Percentiles rank a stretch among this genome's conserved stretches.
These are phyloP conservation scores for Ricordea florida DNA, from an alignment of 92 coral and sea anemone genomes.

Conservation along the genomic window DNA sequence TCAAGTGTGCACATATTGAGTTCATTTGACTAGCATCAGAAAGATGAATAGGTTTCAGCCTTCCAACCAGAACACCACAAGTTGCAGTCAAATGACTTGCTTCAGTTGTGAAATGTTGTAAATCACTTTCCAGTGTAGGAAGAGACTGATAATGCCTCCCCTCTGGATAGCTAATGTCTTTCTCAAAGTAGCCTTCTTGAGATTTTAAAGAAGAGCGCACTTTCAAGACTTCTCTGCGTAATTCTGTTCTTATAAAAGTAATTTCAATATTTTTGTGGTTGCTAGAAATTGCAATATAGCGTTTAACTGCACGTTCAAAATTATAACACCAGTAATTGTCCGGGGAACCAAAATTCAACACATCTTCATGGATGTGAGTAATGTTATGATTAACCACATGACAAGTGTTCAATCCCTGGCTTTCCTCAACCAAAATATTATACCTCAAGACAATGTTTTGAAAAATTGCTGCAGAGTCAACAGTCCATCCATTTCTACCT, in stretches of 20 bases:
- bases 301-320: slow-evolving; percentile 37
- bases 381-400: slow-evolving; percentile 28
- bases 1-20: not conserved
- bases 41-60: not conserved
- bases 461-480: slow-evolving; percentile 27
- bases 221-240: slow-evolving; percentile 25
- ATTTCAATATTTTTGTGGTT: slow-evolving; percentile 36
- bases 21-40: not conserved
- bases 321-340: slow-evolving; percentile 53
- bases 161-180: not conserved
- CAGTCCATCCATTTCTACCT: slow-evolving; percentile 57
- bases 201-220: slow-evolving; percentile 3
- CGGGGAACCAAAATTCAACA: slow-evolving; percentile 30
- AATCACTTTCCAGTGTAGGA: slow-evolving; percentile 4
- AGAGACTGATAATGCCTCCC: not conserved
- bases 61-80: slow-evolving; percentile 26
- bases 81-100: not conserved
- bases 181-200: not conserved
- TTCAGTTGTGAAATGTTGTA: slow-evolving; percentile 13
- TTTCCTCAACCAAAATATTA: slow-evolving; percentile 36
- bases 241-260: slow-evolving; percentile 44
- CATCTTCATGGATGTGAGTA: slow-evolving; percentile 33
- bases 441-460: slow-evolving; percentile 31
- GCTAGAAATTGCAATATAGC: slow-evolving; percentile 28
- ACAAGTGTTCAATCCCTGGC: slow-evolving; percentile 31